phyloP scores from a whole-genome alignment of 1,140 invertebrate genomes.

The Ganaspis sp. region DNA sequence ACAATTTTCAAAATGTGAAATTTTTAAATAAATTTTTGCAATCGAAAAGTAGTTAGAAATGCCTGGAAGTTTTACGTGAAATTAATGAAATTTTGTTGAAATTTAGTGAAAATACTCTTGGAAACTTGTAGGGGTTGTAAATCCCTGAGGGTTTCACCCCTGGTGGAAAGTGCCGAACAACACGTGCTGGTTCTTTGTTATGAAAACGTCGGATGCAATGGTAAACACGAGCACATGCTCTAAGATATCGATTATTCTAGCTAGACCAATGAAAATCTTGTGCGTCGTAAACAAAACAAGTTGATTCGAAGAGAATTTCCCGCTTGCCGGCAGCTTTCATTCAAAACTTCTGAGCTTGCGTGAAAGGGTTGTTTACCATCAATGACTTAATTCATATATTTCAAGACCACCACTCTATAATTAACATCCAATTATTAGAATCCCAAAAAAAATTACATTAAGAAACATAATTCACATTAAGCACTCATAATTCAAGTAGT shows the following conservation, averaged over 20 bases:
- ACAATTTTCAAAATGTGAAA: too few relatives aligned
- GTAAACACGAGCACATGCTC: slow-evolving; percentile 40
- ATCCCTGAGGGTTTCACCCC: not conserved
- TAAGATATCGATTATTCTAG: slow-evolving; percentile 60
- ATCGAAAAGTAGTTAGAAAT: too few relatives aligned
- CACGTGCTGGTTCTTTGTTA: slow-evolving; percentile 14
- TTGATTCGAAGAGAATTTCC: slow-evolving; percentile 55
- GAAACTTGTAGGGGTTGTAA: not conserved
- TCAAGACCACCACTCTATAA: too few relatives aligned
- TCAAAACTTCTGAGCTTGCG: slow-evolving; percentile 6
- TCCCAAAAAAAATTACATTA: too few relatives aligned
- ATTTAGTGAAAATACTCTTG: not conserved
- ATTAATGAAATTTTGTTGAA: not conserved
- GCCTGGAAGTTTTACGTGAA: not conserved
- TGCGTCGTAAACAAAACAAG: slow-evolving; percentile 62
- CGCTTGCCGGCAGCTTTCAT: slow-evolving; percentile 37
- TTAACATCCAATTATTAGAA: too few relatives aligned
- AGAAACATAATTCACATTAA: too few relatives aligned
- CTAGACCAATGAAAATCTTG: slow-evolving; percentile 58
- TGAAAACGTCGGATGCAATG: slow-evolving; percentile 40
- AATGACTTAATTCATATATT: not conserved
- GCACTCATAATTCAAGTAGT: too few relatives aligned
- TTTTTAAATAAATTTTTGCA: too few relatives aligned
- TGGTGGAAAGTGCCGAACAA: not conserved
- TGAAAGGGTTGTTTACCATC: not conserved